Evolutionary conservation across 2,888 invertebrate species (phyloP).

Genomic region (Ceriagrion tenellum): DNA sequence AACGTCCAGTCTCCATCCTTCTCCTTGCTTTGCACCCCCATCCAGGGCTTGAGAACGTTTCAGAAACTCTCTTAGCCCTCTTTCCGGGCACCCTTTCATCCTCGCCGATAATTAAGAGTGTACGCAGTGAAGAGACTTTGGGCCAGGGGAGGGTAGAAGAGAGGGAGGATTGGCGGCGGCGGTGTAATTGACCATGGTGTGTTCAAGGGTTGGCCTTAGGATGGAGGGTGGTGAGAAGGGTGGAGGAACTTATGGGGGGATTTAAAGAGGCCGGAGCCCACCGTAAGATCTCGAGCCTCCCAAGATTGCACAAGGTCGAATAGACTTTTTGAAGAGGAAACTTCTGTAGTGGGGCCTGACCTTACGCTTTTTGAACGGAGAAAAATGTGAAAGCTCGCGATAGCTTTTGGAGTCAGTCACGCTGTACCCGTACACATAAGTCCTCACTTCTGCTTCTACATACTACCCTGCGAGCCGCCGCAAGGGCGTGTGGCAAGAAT

Average conservation of each 20-base stretch:
- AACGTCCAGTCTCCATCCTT: not conserved
- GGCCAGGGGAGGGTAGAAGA: not conserved
- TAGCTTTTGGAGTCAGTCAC: too few relatives aligned
- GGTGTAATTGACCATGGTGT: too few relatives aligned
- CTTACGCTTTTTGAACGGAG: too few relatives aligned
- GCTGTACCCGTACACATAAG: too few relatives aligned
- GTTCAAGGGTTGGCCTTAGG: too few relatives aligned
- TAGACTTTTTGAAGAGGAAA: too few relatives aligned
- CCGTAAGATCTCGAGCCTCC: not conserved
- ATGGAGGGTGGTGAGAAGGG: not conserved
- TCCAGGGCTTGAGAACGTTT: not conserved
- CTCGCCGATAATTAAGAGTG: constrained; percentile 54
- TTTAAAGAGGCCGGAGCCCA: not conserved
- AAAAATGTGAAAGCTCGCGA: too few relatives aligned
- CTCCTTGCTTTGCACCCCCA: not conserved
- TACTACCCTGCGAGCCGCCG: too few relatives aligned
- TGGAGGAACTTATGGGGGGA: not conserved
- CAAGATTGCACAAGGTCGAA: not conserved
- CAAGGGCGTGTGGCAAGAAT: too few relatives aligned
- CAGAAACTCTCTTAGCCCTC: not conserved
- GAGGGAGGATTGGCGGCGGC: not conserved
- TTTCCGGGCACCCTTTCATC: constrained; percentile 21
- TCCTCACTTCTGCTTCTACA: too few relatives aligned
- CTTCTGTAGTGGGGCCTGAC: too few relatives aligned
- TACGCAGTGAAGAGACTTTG: constrained; percentile 46